Percentiles rank a stretch among this genome's conserved stretches.
phyloP scores from a whole-genome alignment of 2,113 vertebrate genomes.

The Mystacornis crossleyi region DNA sequence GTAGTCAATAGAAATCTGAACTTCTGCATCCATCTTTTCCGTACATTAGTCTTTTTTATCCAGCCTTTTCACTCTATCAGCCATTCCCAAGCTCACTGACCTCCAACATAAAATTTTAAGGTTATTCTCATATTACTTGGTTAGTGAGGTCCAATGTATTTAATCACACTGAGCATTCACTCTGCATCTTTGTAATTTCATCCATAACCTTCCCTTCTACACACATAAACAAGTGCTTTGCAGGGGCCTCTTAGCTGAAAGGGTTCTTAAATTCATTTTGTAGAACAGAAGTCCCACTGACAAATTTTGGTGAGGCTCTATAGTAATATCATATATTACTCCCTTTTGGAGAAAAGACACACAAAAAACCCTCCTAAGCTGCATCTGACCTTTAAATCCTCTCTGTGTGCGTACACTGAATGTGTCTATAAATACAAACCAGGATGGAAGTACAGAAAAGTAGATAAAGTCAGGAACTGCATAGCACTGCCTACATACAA shows the following conservation, averaged over 20 bases:
- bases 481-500: background rate
- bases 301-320: background rate
- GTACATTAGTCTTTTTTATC: background rate
- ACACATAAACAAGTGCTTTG: background rate
- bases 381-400: background rate
- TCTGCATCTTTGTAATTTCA: background rate
- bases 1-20: background rate
- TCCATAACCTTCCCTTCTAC: background rate
- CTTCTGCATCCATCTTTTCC: background rate
- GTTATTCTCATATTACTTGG: background rate
- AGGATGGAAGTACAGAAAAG: background rate
- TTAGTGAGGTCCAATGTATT: background rate
- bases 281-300: background rate
- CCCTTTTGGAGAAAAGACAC: background rate
- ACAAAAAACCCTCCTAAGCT: background rate
- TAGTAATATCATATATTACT: rapidly evolving
- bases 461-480: background rate
- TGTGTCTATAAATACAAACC: background rate
- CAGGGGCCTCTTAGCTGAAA: background rate
- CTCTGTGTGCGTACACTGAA: background rate
- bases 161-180: background rate
- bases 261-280: background rate
- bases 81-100: background rate
- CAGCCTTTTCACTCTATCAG: background rate
- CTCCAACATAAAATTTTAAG: background rate